These are phyloP conservation scores for Pipra filicauda DNA, from an alignment of 2,113 vertebrate species.

Conservation along the genomic window DNA sequence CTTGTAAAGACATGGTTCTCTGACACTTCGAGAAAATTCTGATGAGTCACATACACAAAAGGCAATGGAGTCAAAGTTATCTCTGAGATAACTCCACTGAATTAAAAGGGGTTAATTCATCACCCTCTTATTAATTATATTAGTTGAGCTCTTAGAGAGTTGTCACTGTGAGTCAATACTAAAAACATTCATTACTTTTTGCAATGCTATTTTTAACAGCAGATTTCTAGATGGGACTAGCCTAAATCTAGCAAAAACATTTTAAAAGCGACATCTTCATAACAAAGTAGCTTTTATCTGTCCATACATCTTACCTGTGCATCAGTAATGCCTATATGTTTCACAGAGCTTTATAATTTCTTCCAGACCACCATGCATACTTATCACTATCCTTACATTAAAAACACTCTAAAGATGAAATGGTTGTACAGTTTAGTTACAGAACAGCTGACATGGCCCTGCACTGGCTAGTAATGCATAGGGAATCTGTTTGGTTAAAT, in stretches of 20 bases:
- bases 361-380: background rate
- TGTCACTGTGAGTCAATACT: background rate
- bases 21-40: background rate
- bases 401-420: background rate
- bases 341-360: background rate
- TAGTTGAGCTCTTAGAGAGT: background rate
- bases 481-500: background rate
- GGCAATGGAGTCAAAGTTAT: background rate
- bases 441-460: background rate
- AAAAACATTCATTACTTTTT: background rate
- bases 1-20: background rate
- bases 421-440: background rate
- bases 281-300: background rate
- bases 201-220: background rate
- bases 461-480: background rate
- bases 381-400: background rate
- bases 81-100: background rate
- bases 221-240: background rate
- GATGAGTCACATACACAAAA: background rate
- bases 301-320: background rate
- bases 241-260: background rate
- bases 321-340: background rate
- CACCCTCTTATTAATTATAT: background rate
- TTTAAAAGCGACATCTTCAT: background rate
- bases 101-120: background rate